Evolutionary conservation across 2,797 vertebrate genomes (phyloP).

Genomic region (Dallia pectoralis): DNA sequence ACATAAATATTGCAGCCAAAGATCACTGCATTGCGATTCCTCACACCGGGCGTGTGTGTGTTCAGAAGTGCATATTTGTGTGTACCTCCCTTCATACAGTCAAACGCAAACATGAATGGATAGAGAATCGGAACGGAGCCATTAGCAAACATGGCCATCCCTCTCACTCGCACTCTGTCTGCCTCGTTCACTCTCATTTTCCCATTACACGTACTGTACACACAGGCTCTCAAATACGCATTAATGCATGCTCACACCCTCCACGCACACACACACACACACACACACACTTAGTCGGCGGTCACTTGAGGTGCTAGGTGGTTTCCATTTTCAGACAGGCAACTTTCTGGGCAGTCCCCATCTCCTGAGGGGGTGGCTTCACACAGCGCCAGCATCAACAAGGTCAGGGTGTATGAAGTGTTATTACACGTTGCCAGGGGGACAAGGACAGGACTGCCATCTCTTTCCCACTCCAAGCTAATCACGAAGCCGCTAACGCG

Average conservation of each 20-base stretch:
- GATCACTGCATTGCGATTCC: neutral
- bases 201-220: slow-evolving; percentile 17
- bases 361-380: slow-evolving; percentile 28
- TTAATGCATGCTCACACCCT: neutral
- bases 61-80: neutral
- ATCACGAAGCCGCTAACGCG: slow-evolving; percentile 36
- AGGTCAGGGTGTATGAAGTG: slow-evolving; percentile 42
- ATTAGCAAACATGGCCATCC: neutral
- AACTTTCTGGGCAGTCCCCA: slow-evolving; percentile 22
- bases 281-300: neutral
- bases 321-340: slow-evolving; percentile 28
- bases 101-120: neutral
- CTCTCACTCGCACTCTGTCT: neutral
- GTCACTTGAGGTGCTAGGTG: slow-evolving; percentile 15
- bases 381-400: slow-evolving; percentile 46
- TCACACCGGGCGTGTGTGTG: neutral
- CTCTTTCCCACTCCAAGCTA: slow-evolving; percentile 31
- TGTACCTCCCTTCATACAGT: neutral
- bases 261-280: neutral
- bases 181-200: neutral
- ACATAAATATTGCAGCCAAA: neutral
- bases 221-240: slow-evolving; percentile 1
- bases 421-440: slow-evolving; percentile 32
- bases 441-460: slow-evolving; percentile 29
- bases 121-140: neutral